A percentile compares a stretch with the other conserved stretches of the same genome.
Conservation (phyloP, 2,113 vertebrate species). For the Plestiodon gilberti region DNA sequence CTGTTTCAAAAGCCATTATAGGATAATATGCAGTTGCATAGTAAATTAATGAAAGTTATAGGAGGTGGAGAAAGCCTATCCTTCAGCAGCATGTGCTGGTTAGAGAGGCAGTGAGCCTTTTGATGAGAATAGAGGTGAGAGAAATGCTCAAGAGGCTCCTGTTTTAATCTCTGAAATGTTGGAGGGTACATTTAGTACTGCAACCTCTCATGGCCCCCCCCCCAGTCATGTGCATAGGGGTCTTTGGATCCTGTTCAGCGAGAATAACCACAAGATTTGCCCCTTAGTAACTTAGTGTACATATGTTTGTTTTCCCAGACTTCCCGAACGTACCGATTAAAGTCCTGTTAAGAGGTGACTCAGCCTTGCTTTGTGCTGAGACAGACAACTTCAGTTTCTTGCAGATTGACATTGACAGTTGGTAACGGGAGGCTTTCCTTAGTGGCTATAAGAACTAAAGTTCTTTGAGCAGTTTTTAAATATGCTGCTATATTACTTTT, state of each 20-base stretch:
- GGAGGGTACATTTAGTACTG: neutral
- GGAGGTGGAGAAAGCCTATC: neutral
- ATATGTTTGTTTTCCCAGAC: neutral
- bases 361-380: neutral
- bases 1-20: neutral
- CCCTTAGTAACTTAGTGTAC: constrained; percentile 21
- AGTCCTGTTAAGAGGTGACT: neutral
- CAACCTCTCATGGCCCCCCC: neutral
- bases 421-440: neutral
- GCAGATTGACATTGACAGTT: neutral
- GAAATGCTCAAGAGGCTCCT: neutral
- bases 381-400: neutral
- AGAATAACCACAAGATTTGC: constrained; percentile 4
- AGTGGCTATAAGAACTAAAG: neutral
- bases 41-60: neutral
- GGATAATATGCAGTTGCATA: neutral
- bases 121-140: neutral
- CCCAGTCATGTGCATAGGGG: neutral
- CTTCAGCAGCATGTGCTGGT: neutral
- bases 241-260: neutral
- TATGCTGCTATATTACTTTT: neutral
- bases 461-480: neutral
- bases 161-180: neutral
- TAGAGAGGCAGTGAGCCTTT: neutral
- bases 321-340: neutral